Percentiles rank a stretch among this genome's conserved stretches.
phyloP scores from a whole-genome alignment of 2,113 vertebrate species.

The Bubalus kerabau region DNA sequence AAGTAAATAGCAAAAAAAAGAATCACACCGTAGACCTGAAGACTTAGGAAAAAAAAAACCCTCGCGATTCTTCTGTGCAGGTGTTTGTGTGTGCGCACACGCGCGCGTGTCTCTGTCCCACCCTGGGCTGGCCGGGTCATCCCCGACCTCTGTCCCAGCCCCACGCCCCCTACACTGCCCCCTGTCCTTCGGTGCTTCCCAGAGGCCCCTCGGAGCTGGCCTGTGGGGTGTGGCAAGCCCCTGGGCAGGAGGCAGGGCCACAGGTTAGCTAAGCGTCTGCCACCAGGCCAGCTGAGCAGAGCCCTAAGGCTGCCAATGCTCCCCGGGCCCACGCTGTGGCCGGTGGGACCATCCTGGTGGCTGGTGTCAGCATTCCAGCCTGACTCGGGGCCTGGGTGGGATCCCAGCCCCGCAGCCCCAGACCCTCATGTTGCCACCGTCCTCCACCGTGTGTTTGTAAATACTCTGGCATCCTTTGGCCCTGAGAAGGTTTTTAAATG shows the following conservation, averaged over 20 bases:
- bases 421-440: background rate
- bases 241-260: background rate
- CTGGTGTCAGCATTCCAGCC: background rate
- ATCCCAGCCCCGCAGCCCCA: background rate
- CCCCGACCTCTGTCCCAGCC: background rate
- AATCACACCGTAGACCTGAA: slow-evolving; percentile 44
- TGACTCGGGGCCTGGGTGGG: background rate
- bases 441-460: slow-evolving; percentile 64
- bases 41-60: background rate
- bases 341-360: background rate
- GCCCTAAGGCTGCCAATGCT: background rate
- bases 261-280: background rate
- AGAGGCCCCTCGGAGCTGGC: slow-evolving; percentile 67
- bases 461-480: slow-evolving; percentile 72
- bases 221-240: slow-evolving; percentile 43
- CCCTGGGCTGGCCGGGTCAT: background rate
- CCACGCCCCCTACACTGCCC: slow-evolving; percentile 5
- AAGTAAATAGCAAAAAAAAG: slow-evolving; percentile 68
- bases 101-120: background rate
- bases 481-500: slow-evolving; percentile 75
- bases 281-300: background rate
- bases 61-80: slow-evolving; percentile 9
- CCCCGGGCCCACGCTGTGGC: background rate
- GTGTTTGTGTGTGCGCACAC: background rate
- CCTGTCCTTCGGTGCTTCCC: slow-evolving; percentile 70